A percentile compares a stretch with the other conserved stretches of the same genome.
Evolutionary conservation across 2,888 invertebrate species (phyloP).

Genomic region (Charanyca ferruginea): DNA sequence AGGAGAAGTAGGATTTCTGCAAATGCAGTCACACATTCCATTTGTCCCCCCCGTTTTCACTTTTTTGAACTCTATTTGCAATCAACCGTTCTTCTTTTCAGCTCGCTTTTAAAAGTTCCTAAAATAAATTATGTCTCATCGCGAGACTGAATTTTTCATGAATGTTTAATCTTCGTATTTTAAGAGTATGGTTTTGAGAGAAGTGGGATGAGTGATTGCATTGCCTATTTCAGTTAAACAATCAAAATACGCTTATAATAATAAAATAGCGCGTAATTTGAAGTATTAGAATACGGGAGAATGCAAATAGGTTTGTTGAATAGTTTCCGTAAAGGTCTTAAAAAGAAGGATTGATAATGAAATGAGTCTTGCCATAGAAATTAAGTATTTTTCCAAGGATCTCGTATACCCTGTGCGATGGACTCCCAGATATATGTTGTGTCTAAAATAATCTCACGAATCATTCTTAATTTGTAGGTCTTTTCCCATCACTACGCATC

Average conservation of each 20-base stretch:
- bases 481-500: slow-evolving; percentile 15
- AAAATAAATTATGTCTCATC: slow-evolving; percentile 13
- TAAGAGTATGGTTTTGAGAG: slow-evolving; percentile 1
- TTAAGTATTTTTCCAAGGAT: slow-evolving; percentile 67
- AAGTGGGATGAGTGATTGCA: background rate
- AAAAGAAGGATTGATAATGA: slow-evolving; percentile 20
- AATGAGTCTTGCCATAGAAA: slow-evolving; percentile 65
- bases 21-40: background rate
- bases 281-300: slow-evolving; percentile 10
- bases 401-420: slow-evolving; percentile 59
- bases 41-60: background rate
- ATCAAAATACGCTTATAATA: slow-evolving; percentile 11
- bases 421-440: slow-evolving; percentile 44
- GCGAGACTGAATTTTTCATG: background rate
- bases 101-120: slow-evolving; percentile 43
- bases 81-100: background rate
- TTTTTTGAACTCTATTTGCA: slow-evolving; percentile 33
- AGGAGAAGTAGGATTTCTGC: background rate
- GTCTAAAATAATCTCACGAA: slow-evolving; percentile 57
- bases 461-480: slow-evolving; percentile 30
- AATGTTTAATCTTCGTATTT: background rate
- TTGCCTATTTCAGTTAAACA: slow-evolving; percentile 6
- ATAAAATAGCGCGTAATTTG: background rate
- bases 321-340: slow-evolving; percentile 10
- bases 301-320: slow-evolving; percentile 37